These are phyloP conservation scores for Smittia aterrima DNA, from an alignment of 2,888 invertebrate genomes.

Conservation along the genomic window DNA sequence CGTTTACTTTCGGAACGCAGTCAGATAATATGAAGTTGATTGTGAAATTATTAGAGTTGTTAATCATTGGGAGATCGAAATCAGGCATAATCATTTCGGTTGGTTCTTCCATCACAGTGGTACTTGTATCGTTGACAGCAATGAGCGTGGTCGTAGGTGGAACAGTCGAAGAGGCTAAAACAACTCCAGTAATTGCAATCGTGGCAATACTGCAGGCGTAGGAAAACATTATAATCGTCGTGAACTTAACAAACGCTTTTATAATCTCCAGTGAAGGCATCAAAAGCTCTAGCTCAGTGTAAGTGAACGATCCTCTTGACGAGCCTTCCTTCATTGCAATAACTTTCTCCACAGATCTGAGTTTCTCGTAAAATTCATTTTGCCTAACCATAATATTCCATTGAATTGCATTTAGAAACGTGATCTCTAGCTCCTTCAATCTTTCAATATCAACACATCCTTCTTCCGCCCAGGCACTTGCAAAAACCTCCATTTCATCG, in stretches of 20 bases:
- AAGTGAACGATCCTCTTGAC: conserved; percentile 78
- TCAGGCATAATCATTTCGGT: too few species aligned
- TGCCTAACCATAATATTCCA: conserved; percentile 84
- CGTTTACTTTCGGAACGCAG: too few species aligned
- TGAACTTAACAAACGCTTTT: conserved; percentile 50
- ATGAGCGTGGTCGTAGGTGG: neutral
- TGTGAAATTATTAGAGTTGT: too few species aligned
- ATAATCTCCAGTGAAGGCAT: conserved; percentile 51
- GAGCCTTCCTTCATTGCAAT: conserved; percentile 72
- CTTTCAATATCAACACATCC: conserved; percentile 68
- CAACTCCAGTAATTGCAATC: conserved; percentile 46
- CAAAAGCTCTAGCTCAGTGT: conserved; percentile 67
- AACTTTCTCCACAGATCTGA: conserved; percentile 66
- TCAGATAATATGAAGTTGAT: too few species aligned
- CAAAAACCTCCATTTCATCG: conserved; percentile 65
- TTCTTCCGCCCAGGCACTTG: conserved; percentile 90
- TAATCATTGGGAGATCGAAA: too few species aligned
- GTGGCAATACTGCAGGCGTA: conserved; percentile 54
- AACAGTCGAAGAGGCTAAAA: neutral
- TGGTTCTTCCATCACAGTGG: too few species aligned
- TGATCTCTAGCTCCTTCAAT: conserved; percentile 79
- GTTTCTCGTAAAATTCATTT: conserved; percentile 70
- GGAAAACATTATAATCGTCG: conserved; percentile 51
- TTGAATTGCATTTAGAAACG: conserved; percentile 88
- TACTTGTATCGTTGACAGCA: too few species aligned